A percentile compares a stretch with the other conserved stretches of the same genome.
Evolutionary conservation across 2,888 invertebrate genomes (phyloP).

Genomic region (Cephus spinipes): DNA sequence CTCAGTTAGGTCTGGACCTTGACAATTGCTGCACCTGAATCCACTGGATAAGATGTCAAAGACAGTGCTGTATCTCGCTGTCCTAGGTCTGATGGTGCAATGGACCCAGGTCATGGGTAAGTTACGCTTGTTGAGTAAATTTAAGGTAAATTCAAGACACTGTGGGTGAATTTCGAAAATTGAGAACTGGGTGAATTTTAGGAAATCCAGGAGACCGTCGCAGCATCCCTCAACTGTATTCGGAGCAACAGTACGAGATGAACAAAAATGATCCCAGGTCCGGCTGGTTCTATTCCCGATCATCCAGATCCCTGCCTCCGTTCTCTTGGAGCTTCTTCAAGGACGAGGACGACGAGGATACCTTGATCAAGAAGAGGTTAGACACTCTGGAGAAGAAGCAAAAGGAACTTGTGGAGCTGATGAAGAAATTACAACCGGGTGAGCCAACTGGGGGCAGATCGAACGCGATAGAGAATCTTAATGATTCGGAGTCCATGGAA

Average conservation of each 20-base stretch:
- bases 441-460: neutral
- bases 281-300: slow-evolving; percentile 24
- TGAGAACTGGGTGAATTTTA: neutral
- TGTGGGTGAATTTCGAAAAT: neutral
- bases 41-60: neutral
- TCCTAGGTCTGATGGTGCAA: slow-evolving; percentile 1
- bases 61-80: neutral
- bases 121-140: neutral
- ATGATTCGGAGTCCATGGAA: neutral
- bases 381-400: slow-evolving; percentile 32
- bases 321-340: slow-evolving; percentile 13
- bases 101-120: slow-evolving; percentile 5
- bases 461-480: neutral
- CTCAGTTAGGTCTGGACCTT: slow-evolving; percentile 10
- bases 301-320: slow-evolving; percentile 27
- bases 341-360: slow-evolving; percentile 7
- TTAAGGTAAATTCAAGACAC: neutral
- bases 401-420: slow-evolving; percentile 20
- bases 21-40: neutral
- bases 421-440: slow-evolving; percentile 26
- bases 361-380: slow-evolving; percentile 23
- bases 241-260: neutral
- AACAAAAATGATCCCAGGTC: neutral
- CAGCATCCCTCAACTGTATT: neutral
- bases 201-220: neutral